Evolutionary conservation across 2,888 invertebrate genomes (phyloP), one percentile per base, ranked within the genome.

Genomic region (Andrena praecox): DNA sequence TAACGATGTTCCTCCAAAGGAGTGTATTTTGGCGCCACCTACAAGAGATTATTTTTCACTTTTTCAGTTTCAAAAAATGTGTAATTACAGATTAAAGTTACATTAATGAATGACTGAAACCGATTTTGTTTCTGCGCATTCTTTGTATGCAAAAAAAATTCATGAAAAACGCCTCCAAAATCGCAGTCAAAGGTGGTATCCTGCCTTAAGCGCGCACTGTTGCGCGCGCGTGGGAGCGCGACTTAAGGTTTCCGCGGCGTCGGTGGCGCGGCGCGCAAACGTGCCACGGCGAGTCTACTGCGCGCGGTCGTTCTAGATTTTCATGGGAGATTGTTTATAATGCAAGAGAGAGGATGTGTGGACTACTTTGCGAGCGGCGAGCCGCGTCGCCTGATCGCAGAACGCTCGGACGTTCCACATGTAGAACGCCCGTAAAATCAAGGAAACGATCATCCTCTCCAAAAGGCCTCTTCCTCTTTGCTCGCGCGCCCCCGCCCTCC

Each of bases 311-410:
- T 91, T 92, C 92, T 91, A 92, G 92, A 92, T 92, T 91, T 92
- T 91, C 92, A 89, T 87, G 85, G 89, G 89, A 92, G 92, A 92
- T 92, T 92, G 92, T 92, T 92, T 92, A 91, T 91, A 90, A 90
- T 90, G 89, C 89, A 89, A 90, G 90, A 88, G 89, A 90, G 89
- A 90, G 91, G 90, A 91, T 91, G 88, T 86, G 88, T 91, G 91
- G 87, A 90, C 91, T 91, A 91, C 91, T 92, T 91, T 77, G 84
- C 82, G 77, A 85, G 77, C 69, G 67, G 74, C 77, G 80, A 76
- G 82, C 76, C 73, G 56, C 56, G 78, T 71, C 87, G 75, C 63
- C 73, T 60, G 85, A 80, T 82, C 80, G 76, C 60, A 59, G 77
- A 77, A 77, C 75, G 60, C 75, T 64, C 35, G 82, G 81, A 81